Base-by-base conservation (phyloP, 1,140 invertebrate species). In the Brachionus manjavacas region DNA sequence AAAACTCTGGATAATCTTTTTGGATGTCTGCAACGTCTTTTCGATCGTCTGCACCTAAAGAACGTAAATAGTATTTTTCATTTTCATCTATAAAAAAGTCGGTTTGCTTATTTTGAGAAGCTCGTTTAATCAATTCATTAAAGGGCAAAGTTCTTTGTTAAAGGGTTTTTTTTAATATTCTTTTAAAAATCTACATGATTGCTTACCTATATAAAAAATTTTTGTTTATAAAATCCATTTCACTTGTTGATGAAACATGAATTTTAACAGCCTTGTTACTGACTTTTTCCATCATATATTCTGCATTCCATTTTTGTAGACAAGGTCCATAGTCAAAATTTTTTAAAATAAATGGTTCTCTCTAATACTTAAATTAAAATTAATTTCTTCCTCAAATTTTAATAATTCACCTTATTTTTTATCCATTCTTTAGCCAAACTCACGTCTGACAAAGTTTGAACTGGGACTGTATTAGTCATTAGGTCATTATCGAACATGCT, bases 211-310 rank as follows among this genome's bases (percentile, higher is more conserved):
- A 92, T 3, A 87, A 64, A 87, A 92, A 92, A 85, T 92, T 92
- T 87, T 92, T 92, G 11, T 88, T 88, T 28, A 92, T 88, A 86
- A 92, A 92, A 87, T 92, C 89, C 88, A 92, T 89, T 83, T 89
- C 87, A 35, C 87, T 86, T 16, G 85, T 86, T 60, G 86, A 64
- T 52, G 90, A 90, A 14, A 91, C 90, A 87, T 92, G 92, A 84
- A 92, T 88, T 87, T 91, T 92, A 2, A 92, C 91, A 52, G 88
- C 85, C 52, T 88, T 87, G 1, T 87, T 83, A 16, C 88, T 88
- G 16, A 90, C 86, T 35, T 86, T 86, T 20, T 88, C 76, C n/a
- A 86, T 85, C 11, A 92, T 86, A 88, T 92, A 92, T 12, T 91
- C 89, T 14, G 86, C 70, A 8, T 89, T 91, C 92, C 92, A 92